phyloP scores from a whole-genome alignment of 1,140 invertebrate species.

The Ectropis grisescens region DNA sequence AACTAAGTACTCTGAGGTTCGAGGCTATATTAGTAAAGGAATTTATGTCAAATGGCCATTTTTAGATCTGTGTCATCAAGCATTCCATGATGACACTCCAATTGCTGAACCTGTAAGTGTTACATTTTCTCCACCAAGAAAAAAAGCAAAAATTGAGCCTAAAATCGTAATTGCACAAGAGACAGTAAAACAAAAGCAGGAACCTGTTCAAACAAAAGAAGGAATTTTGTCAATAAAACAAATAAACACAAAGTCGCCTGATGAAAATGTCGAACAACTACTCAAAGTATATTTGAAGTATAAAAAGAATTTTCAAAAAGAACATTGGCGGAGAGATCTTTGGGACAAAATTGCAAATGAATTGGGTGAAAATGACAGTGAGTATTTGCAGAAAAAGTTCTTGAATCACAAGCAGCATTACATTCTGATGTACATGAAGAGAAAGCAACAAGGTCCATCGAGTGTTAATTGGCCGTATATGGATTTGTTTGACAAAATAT shows the following conservation, averaged over 20 bases:
- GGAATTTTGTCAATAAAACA: too few species aligned
- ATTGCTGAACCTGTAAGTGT: too few species aligned
- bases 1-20: slow-evolving; percentile 27
- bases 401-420: slow-evolving; percentile 58
- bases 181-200: slow-evolving; percentile 17
- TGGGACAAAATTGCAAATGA: slow-evolving; percentile 50
- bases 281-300: slow-evolving; percentile 45
- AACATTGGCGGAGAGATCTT: slow-evolving; percentile 19
- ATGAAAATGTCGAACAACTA: slow-evolving; percentile 43
- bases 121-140: too few species aligned
- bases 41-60: slow-evolving; percentile 22
- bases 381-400: slow-evolving; percentile 57
- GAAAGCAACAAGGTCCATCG: slow-evolving; percentile 21
- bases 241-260: slow-evolving; percentile 12
- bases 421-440: slow-evolving; percentile 37
- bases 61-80: slow-evolving; percentile 39
- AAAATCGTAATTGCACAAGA: neutral
- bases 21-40: slow-evolving; percentile 24
- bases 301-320: slow-evolving; percentile 30
- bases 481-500: slow-evolving; percentile 50
- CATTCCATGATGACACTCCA: slow-evolving; percentile 26
- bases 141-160: too few species aligned
- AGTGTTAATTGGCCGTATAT: slow-evolving; percentile 50
- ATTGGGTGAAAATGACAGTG: slow-evolving; percentile 37
- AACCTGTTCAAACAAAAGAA: too few species aligned